Percentiles rank a stretch among this genome's conserved stretches.
Evolutionary conservation across 1,140 invertebrate genomes (phyloP).

Genomic region (Sminthurinus signatus): DNA sequence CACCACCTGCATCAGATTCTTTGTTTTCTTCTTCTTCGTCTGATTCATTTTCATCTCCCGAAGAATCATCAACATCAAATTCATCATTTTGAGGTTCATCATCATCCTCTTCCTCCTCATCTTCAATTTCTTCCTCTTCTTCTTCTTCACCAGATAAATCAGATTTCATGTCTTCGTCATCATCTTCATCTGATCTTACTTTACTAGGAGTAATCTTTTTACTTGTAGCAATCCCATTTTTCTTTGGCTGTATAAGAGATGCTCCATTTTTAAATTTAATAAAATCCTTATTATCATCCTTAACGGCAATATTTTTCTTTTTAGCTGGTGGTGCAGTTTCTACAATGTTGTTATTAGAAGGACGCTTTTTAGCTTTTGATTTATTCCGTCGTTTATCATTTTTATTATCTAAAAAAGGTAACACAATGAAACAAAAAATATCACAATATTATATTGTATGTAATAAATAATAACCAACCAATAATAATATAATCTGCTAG

Average conservation of each 20-base stretch:
- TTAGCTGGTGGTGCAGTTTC: too few species aligned
- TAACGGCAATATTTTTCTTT: slow-evolving; percentile 5
- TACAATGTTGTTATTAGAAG: too few species aligned
- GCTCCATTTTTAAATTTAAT: too few species aligned
- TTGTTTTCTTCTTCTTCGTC: not conserved
- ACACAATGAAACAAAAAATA: too few species aligned
- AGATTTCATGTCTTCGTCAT: slow-evolving; percentile 47
- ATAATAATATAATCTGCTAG: too few species aligned
- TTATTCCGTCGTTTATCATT: not conserved
- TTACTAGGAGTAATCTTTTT: too few species aligned
- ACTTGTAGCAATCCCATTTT: too few species aligned
- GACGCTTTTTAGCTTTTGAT: not conserved
- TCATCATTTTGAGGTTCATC: slow-evolving; percentile 19
- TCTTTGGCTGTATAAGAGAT: too few species aligned
- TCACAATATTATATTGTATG: too few species aligned
- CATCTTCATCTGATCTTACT: slow-evolving; percentile 30
- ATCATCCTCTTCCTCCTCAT: slow-evolving; percentile 6
- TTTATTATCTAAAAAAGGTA: too few species aligned
- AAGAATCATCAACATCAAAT: not conserved
- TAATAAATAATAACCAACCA: too few species aligned
- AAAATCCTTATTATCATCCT: slow-evolving; percentile 16
- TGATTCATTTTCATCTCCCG: not conserved
- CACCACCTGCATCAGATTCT: not conserved
- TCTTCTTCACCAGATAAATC: slow-evolving; percentile 46
- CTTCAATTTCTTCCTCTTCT: slow-evolving; percentile 9